Base-by-base conservation (phyloP, 2,888 invertebrate genomes). In the Epirrhoe tristata region DNA sequence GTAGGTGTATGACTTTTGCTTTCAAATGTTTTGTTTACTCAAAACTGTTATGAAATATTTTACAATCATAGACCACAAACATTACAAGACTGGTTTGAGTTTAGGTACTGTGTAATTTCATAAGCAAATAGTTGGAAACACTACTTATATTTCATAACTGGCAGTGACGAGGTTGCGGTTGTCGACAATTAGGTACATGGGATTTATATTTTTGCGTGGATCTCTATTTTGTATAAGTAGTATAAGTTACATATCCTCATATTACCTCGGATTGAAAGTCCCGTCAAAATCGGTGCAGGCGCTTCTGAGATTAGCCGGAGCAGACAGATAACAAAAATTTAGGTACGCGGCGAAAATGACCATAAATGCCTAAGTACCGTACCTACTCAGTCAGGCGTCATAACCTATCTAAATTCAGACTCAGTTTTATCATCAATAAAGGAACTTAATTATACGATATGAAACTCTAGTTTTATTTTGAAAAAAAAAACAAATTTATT, bases 101-200 rank as follows among this genome's bases (percentile, higher is more conserved):
- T 55, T 63, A 63, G n/a, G n/a, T n/a, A n/a, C 52, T 55, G 17
- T 31, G 10, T 39, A 17, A 66, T 60, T 67, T 59, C 58, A 34
- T 63, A 63, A 63, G 55, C 34, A 16, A 67, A 59, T 46, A 6
- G 55, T 56, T 59, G 63, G 67, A 48, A 63, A 52, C 46, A 55
- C 36, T 51, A 63, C 59, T 67, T 58, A 62, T 16, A 56, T 63
- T 67, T 57, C 63, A 59, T 56, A 67, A 63, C 63, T 59, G 52
- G 56, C 51, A 66, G 50, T 64, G 55, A 31, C 50, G 55, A 46
- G 56, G 60, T 60, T 56, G 56, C 34, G 17, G 59, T 59, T 24
- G 24, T 24, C 24, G 24, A 24, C 24, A 24, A 24, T 24, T 24
- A n/a, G n/a, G n/a, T n/a, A 24, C 24, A 24, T 24, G 24, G 24